Evolutionary conservation across 2,797 vertebrate species (phyloP).

Genomic region (Xenops minutus): DNA sequence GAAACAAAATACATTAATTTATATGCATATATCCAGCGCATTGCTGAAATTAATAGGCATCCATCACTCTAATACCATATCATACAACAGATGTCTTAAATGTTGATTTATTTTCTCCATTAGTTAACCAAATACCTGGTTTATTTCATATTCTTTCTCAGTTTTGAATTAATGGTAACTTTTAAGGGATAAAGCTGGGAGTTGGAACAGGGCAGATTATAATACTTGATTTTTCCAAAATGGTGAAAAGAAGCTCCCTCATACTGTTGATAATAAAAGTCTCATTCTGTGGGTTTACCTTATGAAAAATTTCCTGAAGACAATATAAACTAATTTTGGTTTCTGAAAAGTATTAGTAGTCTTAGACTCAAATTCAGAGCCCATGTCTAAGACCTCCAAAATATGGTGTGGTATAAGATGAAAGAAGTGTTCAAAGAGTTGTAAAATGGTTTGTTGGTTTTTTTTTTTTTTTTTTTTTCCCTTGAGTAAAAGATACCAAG

Average conservation of each 20-base stretch:
- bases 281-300: neutral
- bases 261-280: neutral
- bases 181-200: neutral
- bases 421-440: neutral
- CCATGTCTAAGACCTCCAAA: neutral
- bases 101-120: neutral
- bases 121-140: neutral
- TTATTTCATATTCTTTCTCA: neutral
- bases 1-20: neutral
- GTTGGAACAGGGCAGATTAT: neutral
- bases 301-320: neutral
- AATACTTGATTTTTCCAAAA: neutral
- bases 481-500: neutral
- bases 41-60: neutral
- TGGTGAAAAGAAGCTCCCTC: neutral
- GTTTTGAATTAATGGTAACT: neutral
- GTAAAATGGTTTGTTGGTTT: no score
- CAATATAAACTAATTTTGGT: neutral
- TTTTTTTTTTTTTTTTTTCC: neutral
- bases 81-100: neutral
- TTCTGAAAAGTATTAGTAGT: neutral
- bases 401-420: neutral
- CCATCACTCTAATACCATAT: neutral
- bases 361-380: neutral
- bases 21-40: neutral